These are phyloP conservation scores for Diglossa brunneiventris DNA, from an alignment of 2,113 vertebrate species.

Conservation along the genomic window DNA sequence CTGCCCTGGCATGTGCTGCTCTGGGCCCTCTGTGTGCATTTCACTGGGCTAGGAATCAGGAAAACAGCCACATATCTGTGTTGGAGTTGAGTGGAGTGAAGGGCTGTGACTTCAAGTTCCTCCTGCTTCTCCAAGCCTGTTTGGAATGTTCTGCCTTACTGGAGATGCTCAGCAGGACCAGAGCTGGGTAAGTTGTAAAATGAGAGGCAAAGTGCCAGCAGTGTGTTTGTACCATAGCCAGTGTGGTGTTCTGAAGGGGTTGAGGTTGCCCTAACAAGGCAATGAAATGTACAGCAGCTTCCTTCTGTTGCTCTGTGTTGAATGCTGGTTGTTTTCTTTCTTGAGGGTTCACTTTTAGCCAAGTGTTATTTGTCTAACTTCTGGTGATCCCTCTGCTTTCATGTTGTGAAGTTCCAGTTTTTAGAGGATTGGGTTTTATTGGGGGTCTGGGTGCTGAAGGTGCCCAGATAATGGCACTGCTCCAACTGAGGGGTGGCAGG, in stretches of 20 bases:
- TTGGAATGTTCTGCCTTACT: not conserved
- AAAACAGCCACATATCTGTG: accelerated
- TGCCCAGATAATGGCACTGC: not conserved
- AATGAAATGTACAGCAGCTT: not conserved
- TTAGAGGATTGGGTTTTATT: not conserved
- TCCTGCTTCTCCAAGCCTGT: not conserved
- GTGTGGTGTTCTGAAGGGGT: not conserved
- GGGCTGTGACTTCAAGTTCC: not conserved
- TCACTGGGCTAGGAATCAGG: not conserved
- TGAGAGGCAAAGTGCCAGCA: not conserved
- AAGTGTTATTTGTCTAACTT: not conserved
- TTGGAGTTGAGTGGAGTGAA: not conserved
- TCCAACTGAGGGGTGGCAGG: not conserved
- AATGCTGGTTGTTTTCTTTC: not conserved
- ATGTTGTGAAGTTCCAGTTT: not conserved
- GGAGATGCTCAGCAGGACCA: accelerated
- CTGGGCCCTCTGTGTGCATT: not conserved
- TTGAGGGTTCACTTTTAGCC: not conserved
- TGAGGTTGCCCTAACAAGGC: not conserved
- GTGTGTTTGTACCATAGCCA: not conserved
- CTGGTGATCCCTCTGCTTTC: not conserved
- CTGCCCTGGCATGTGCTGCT: not conserved
- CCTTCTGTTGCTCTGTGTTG: not conserved
- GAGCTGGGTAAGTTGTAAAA: not conserved
- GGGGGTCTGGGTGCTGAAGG: not conserved